Evolutionary conservation across 2,888 invertebrate species (phyloP).

Genomic region (Pinctada fucata): DNA sequence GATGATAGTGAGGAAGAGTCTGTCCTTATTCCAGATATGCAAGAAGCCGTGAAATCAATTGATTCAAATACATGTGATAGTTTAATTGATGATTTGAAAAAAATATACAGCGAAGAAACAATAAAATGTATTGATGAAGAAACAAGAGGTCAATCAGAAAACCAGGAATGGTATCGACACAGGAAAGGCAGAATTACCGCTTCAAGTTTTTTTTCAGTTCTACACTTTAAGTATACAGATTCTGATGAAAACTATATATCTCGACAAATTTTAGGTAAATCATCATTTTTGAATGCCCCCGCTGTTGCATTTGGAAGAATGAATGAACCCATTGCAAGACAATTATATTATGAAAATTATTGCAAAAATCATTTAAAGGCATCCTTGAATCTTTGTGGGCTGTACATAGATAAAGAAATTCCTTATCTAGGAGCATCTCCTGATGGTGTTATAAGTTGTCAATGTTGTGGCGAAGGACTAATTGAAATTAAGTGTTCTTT

Average conservation of each 20-base stretch:
- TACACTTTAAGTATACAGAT: constrained; percentile 8
- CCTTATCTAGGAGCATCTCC: constrained; percentile 31
- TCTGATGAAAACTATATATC: constrained; percentile 20
- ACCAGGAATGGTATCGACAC: constrained; percentile 22
- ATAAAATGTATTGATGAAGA: constrained; percentile 4
- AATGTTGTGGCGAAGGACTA: constrained; percentile 32
- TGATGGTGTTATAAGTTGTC: constrained; percentile 25
- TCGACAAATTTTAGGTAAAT: constrained; percentile 11
- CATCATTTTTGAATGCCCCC: neutral
- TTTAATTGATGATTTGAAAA: constrained; percentile 5
- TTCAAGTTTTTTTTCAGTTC: constrained; percentile 17
- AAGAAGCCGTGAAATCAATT: neutral
- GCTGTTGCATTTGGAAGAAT: constrained; percentile 15
- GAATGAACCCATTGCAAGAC: constrained; percentile 26
- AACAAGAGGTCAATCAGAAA: constrained; percentile 22
- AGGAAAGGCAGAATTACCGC: constrained; percentile 29
- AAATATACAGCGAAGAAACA: neutral
- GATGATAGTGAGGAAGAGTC: neutral
- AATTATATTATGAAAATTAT: constrained; percentile 15
- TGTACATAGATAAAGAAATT: constrained; percentile 8
- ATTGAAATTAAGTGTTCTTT: constrained; percentile 31
- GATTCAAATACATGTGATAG: neutral
- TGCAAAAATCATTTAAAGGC: constrained; percentile 2
- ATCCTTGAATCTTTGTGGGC: constrained; percentile 3
- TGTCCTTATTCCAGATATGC: neutral